Base-by-base conservation (phyloP, 2,888 invertebrate genomes). In the Lochmaea capreae region DNA sequence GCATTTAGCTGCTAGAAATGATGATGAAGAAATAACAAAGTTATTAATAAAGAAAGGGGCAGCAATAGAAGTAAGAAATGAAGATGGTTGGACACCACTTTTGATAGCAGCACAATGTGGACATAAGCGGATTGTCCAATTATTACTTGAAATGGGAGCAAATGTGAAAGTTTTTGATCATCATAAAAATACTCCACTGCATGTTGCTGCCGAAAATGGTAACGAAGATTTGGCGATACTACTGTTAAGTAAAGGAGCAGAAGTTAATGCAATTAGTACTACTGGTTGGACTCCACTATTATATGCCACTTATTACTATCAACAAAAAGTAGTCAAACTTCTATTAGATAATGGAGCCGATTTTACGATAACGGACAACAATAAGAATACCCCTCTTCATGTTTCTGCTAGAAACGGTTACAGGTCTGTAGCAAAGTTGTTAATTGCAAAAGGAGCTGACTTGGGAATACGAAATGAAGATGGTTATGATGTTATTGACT, bases 41-140 rank as follows among this genome's bases (percentile, higher is more conserved):
- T 61, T 65, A 26, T 71, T 79, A 68, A 42, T 79, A 26, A 58
- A 67, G 33, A 49, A 77, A 58, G 70, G 61, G 22, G 68, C 65
- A 16, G 61, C 69, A 42, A 67, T 78, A 39, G 76, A 79, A 76
- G 75, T 65, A 39, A 68, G 65, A 26, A 75, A 77, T 72, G 57
- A 63, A 26, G 69, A 77, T 49, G 77, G 77, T 49, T 72, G 74
- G 8, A 82, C 83, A 5, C 78, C 82, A 3, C 72, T 84, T 42
- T 83, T 83, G 67, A 73, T 73, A 63, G 84, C 83, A n/a, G 81
- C 80, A 9, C 70, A 73, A 42, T 75, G 75, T 42, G 83, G 83
- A 43, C 76, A 81, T 69, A 54, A 78, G 8, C 73, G 75, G 12
- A 77, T 82, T 9, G 74, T 79, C 62, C 61, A 74, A 14, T 22